Evolutionary conservation across 2,113 vertebrate species (phyloP), one percentile per base, ranked within the genome.

Genomic region (Desmodus rotundus): DNA sequence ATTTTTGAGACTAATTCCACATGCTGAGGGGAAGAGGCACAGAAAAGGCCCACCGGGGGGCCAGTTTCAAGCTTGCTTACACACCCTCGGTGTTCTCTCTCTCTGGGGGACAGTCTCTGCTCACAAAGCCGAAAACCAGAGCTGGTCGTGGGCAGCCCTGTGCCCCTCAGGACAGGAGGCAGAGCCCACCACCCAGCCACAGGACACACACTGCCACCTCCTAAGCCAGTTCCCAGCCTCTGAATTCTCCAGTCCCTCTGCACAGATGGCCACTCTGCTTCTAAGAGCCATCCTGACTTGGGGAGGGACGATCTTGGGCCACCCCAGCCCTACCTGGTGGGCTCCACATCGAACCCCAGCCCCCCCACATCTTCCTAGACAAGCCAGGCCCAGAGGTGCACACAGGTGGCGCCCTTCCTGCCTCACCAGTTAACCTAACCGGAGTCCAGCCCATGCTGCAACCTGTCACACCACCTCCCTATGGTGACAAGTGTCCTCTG

Each of bases 181-280:
- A 13, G 28, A 86, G 7, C 22, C n/a, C 1, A 17, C 38, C 4
- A 13, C 12, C 36, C 43, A 70, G 47, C 20, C 58, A 26, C 0
- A 15, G 58, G 14, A 45, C 70, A 84, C 41, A 43, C 1, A 2
- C 15, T 15, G 2, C 12, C 19, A 19, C n/a, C 16, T 4, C 16
- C 43, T 38, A 9, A 6, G 33, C 4, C 12, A 13, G 13, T 7
- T 41, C 68, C 20, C 54, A 73, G 33, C 54, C 31, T 58, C 38
- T 31, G 19, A 0, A 0, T 14, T n/a, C 50, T 7, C 65, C 38
- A 0, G 28, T n/a, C 36, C 45, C 28, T 31, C 28, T 7, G n/a
- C 13, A 17, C 10, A 31, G 16, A 38, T 0, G 3, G 14, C n/a
- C 56, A 31, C 4, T 47, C 17, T 54, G 45, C 50, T 89, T 38